Evolutionary conservation across 2,113 vertebrate species (phyloP).

Genomic region (Nansenia antarctica): DNA sequence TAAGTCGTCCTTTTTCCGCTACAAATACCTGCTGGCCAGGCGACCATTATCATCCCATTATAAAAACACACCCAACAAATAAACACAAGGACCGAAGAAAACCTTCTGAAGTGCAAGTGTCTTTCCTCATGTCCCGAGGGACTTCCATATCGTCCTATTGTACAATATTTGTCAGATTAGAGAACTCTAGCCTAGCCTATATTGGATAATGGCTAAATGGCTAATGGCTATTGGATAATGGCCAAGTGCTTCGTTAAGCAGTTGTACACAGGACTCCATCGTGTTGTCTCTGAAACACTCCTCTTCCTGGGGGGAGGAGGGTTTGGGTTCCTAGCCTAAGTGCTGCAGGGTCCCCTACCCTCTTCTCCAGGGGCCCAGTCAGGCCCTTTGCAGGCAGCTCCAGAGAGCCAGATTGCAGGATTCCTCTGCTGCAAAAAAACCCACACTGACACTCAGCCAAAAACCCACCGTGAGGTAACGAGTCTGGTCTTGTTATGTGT

Average conservation of each 20-base stretch:
- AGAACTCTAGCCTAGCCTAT: neutral
- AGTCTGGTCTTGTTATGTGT: slow-evolving; percentile 51
- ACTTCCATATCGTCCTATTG: slow-evolving; percentile 13
- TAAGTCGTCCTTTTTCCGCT: slow-evolving; percentile 65
- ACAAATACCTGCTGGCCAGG: slow-evolving; percentile 74
- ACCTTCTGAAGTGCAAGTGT: slow-evolving; percentile 65
- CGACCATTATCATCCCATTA: neutral
- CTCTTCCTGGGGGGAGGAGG: slow-evolving; percentile 34
- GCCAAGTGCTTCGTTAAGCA: slow-evolving; percentile 29
- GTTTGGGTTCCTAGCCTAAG: slow-evolving; percentile 48
- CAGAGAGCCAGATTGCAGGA: slow-evolving; percentile 68
- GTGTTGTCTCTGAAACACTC: slow-evolving; percentile 28
- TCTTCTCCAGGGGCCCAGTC: slow-evolving; percentile 45
- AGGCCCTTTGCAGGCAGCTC: slow-evolving; percentile 56
- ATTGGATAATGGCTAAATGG: slow-evolving; percentile 14
- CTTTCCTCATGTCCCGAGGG: slow-evolving; percentile 39
- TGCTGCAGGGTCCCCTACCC: slow-evolving; percentile 50
- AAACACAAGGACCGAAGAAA: slow-evolving; percentile 45
- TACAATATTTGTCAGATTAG: slow-evolving; percentile 21
- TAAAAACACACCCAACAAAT: slow-evolving; percentile 7
- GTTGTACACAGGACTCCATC: slow-evolving; percentile 28
- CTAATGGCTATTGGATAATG: neutral
- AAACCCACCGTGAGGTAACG: neutral
- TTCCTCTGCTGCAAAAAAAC: slow-evolving; percentile 72
- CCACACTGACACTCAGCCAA: slow-evolving; percentile 29